phyloP scores from a whole-genome alignment of 2,113 vertebrate genomes.

The Uria lomvia region DNA sequence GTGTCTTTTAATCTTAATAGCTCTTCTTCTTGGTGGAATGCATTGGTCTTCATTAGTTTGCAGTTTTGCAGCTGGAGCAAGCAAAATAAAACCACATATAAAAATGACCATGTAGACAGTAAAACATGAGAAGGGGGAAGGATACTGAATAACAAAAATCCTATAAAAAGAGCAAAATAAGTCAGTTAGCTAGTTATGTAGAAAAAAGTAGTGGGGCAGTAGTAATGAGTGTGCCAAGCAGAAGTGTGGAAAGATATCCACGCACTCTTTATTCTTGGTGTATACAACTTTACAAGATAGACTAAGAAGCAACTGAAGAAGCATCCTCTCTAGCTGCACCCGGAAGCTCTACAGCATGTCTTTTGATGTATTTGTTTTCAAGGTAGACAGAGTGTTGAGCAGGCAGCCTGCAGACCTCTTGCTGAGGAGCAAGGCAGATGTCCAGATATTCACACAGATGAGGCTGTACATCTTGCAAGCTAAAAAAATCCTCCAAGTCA shows the following conservation, averaged over 20 bases:
- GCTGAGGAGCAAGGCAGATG: neutral
- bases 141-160: neutral
- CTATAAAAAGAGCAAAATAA: neutral
- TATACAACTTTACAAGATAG: neutral
- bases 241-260: neutral
- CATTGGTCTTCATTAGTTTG: neutral
- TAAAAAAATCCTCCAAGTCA: neutral
- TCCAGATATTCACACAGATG: neutral
- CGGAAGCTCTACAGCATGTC: neutral
- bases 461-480: neutral
- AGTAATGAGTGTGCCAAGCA: accelerated
- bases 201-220: neutral
- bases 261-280: neutral
- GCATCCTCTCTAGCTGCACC: neutral
- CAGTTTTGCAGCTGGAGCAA: neutral
- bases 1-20: neutral
- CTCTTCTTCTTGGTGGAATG: neutral
- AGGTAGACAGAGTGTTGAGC: neutral
- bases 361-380: neutral
- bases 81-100: neutral
- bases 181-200: neutral
- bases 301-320: neutral
- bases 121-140: neutral
- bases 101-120: neutral
- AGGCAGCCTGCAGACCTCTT: neutral